These are phyloP conservation scores for Tetanocera ferruginea DNA, from an alignment of 2,888 invertebrate species.

Conservation along the genomic window DNA sequence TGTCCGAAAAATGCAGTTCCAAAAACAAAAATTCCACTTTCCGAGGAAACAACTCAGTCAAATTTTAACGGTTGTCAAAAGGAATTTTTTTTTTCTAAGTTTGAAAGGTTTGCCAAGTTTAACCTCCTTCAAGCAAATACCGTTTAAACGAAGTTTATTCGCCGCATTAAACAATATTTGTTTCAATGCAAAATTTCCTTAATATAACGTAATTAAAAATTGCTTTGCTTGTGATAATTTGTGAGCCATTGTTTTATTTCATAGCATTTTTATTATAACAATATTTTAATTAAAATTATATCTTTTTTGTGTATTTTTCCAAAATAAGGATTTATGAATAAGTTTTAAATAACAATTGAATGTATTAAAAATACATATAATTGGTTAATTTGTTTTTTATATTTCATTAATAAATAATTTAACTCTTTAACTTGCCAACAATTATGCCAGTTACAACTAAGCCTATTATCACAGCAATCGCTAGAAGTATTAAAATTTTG, in stretches of 20 bases:
- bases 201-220: not conserved
- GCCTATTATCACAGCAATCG: slow-evolving; percentile 77
- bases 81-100: too few relatives aligned
- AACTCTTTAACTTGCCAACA: slow-evolving; percentile 73
- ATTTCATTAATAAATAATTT: slow-evolving; percentile 56
- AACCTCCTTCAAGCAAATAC: too few relatives aligned
- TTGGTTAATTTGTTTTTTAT: not conserved
- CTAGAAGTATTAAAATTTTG: slow-evolving; percentile 79
- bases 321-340: slow-evolving; percentile 5
- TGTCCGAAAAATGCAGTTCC: too few relatives aligned
- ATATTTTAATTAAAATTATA: slow-evolving; percentile 20
- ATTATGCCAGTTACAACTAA: slow-evolving; percentile 79
- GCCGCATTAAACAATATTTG: too few relatives aligned
- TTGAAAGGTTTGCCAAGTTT: too few relatives aligned
- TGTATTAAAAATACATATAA: slow-evolving; percentile 32
- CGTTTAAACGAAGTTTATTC: too few relatives aligned
- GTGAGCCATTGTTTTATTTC: slow-evolving; percentile 22
- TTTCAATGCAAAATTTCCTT: too few relatives aligned
- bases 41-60: too few relatives aligned
- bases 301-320: slow-evolving; percentile 4
- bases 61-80: too few relatives aligned
- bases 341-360: slow-evolving; percentile 31
- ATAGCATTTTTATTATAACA: slow-evolving; percentile 26
- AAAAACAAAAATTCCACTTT: too few relatives aligned
- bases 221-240: not conserved